A percentile compares a stretch with the other conserved stretches of the same genome.
These are phyloP conservation scores for Catharus minimus DNA, from an alignment of 2,113 vertebrate species.

Conservation along the genomic window DNA sequence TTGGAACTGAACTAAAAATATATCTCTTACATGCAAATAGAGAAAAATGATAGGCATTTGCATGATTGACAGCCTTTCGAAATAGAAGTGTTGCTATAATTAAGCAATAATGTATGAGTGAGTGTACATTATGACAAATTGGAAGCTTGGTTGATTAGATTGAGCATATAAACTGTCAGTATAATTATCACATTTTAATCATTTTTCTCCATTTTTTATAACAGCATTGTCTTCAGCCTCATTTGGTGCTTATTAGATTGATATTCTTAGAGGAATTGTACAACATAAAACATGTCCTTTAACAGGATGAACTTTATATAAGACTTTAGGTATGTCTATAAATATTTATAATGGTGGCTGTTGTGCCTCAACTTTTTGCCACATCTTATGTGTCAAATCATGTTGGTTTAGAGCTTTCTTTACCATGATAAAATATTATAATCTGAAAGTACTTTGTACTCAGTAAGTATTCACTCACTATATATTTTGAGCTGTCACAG, in stretches of 20 bases:
- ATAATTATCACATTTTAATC: slow-evolving; percentile 87
- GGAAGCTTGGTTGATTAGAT: slow-evolving; percentile 83
- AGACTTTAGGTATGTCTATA: slow-evolving; percentile 70
- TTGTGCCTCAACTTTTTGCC: slow-evolving; percentile 53
- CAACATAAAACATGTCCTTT: slow-evolving; percentile 81
- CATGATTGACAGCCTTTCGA: slow-evolving; percentile 80
- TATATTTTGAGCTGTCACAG: slow-evolving; percentile 4
- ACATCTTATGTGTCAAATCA: slow-evolving; percentile 30
- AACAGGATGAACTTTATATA: slow-evolving; percentile 79
- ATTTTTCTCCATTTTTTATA: slow-evolving; percentile 85
- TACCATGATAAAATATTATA: slow-evolving; percentile 29
- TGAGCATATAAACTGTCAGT: slow-evolving; percentile 82
- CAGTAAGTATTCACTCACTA: background rate
- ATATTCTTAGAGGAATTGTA: slow-evolving; percentile 79
- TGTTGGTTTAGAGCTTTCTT: slow-evolving; percentile 32
- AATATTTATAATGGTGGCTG: slow-evolving; percentile 69
- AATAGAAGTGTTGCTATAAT: slow-evolving; percentile 82
- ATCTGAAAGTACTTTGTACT: background rate
- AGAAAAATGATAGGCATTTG: slow-evolving; percentile 75
- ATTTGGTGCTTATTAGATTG: slow-evolving; percentile 84
- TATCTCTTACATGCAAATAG: slow-evolving; percentile 64
- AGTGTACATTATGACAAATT: slow-evolving; percentile 85
- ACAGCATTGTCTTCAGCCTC: slow-evolving; percentile 82
- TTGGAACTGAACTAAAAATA: slow-evolving; percentile 71
- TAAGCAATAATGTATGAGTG: slow-evolving; percentile 83